Evolutionary conservation across 2,113 vertebrate species (phyloP).

Genomic region (Boulengeromyrus knoepffleri): DNA sequence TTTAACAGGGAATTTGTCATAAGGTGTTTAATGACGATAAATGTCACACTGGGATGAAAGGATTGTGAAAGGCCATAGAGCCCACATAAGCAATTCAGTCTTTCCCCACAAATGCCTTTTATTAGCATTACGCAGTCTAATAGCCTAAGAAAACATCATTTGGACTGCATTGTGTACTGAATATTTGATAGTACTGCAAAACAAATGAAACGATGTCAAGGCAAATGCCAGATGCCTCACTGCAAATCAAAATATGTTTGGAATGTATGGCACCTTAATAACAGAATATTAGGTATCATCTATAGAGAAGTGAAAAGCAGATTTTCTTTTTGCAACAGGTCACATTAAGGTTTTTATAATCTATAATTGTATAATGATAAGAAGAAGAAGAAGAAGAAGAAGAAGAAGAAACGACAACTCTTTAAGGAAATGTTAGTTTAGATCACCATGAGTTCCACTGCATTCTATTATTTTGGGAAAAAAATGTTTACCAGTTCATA

Average conservation of each 20-base stretch:
- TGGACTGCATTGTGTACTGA: not conserved
- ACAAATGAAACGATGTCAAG: not conserved
- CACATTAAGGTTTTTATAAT: not conserved
- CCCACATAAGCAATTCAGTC: slow-evolving; percentile 28
- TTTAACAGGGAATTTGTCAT: slow-evolving; percentile 42
- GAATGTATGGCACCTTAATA: not conserved
- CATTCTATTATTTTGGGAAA: not conserved
- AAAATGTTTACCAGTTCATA: not conserved
- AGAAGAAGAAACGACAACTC: not conserved
- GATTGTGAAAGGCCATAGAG: slow-evolving; percentile 39
- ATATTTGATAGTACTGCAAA: not conserved
- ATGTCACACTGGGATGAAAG: slow-evolving; percentile 49
- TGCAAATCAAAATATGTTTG: not conserved
- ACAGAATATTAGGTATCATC: not conserved
- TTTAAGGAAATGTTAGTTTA: not conserved
- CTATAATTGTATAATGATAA: not conserved
- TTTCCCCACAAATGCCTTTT: not conserved
- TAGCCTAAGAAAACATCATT: not conserved
- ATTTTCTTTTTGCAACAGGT: not conserved
- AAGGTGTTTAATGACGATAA: slow-evolving; percentile 46
- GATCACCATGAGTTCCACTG: not conserved
- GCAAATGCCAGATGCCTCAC: not conserved
- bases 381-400: not conserved
- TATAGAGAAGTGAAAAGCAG: not conserved
- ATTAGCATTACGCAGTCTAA: not conserved